phyloP scores from a whole-genome alignment of 2,797 vertebrate species.

The Phrynocephalus vlangalii region DNA sequence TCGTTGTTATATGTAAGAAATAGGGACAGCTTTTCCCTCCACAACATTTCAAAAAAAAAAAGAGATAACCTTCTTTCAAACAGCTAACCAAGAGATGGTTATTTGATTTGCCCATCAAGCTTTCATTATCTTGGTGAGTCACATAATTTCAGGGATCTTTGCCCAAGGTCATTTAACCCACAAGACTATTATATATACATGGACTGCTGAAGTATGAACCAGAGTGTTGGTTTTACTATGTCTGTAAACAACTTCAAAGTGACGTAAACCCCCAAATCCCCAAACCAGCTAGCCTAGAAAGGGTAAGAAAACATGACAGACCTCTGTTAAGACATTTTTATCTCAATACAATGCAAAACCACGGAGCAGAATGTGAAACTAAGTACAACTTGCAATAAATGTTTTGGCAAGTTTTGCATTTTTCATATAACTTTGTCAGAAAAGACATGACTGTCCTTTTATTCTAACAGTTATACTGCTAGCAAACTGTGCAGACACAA shows the following conservation, averaged over 20 bases:
- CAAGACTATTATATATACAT: neutral
- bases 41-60: neutral
- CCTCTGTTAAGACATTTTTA: constrained; percentile 1
- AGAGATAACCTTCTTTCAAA: neutral
- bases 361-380: neutral
- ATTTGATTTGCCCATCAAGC: neutral
- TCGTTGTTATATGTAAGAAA: neutral
- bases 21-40: neutral
- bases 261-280: constrained; percentile 4
- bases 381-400: constrained; percentile 2
- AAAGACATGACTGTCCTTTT: neutral
- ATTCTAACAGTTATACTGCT: neutral
- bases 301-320: constrained; percentile 22
- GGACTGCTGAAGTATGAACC: neutral
- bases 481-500: neutral
- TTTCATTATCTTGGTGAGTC: neutral
- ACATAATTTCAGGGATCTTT: neutral
- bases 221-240: neutral
- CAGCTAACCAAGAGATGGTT: neutral
- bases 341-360: neutral
- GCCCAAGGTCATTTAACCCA: neutral
- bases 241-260: neutral
- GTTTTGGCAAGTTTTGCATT: constrained; percentile 33
- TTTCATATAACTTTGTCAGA: neutral
- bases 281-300: neutral